These are phyloP conservation scores for Hydrotaea cyrtoneurina DNA, from an alignment of 2,888 invertebrate species.

Conservation along the genomic window DNA sequence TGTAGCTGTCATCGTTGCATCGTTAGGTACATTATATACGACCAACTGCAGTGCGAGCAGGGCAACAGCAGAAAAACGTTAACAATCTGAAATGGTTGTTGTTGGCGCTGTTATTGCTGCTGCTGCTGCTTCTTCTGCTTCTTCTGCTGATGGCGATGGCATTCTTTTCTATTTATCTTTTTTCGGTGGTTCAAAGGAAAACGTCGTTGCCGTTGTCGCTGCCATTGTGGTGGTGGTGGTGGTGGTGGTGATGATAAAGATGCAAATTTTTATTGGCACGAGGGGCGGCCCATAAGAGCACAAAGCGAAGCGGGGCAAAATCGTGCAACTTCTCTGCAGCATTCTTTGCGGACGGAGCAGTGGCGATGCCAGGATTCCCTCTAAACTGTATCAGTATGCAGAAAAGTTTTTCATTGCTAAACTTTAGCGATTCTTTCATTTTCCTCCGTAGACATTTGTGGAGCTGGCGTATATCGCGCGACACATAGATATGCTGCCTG, in stretches of 20 bases:
- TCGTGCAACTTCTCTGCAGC: constrained; percentile 27
- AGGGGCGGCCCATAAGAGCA: constrained; percentile 42
- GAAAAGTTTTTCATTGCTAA: constrained; percentile 67
- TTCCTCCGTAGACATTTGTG: constrained; percentile 60
- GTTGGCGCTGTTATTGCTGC: constrained; percentile 25
- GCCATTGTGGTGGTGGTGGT: not conserved
- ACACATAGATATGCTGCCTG: constrained; percentile 6
- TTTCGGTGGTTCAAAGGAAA: constrained; percentile 44
- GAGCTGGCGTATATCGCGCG: not conserved
- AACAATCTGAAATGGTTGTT: constrained; percentile 56
- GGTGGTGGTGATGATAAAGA: constrained; percentile 63
- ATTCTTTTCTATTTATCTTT: constrained; percentile 18
- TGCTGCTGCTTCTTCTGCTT: not conserved
- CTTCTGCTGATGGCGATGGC: not conserved
- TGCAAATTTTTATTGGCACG: constrained; percentile 67
- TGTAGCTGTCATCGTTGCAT: constrained; percentile 71
- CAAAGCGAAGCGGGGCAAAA: constrained; percentile 38
- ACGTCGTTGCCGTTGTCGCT: not conserved
- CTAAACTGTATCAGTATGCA: constrained; percentile 66
- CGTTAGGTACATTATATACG: constrained; percentile 69
- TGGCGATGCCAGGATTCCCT: constrained; percentile 52
- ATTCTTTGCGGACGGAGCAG: constrained; percentile 55
- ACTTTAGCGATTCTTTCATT: constrained; percentile 64
- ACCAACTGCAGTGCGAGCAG: constrained; percentile 57
- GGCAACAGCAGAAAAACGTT: constrained; percentile 62